These are phyloP conservation scores for Acutogordius australiensis DNA, from an alignment of 2,888 invertebrate species.

Conservation along the genomic window DNA sequence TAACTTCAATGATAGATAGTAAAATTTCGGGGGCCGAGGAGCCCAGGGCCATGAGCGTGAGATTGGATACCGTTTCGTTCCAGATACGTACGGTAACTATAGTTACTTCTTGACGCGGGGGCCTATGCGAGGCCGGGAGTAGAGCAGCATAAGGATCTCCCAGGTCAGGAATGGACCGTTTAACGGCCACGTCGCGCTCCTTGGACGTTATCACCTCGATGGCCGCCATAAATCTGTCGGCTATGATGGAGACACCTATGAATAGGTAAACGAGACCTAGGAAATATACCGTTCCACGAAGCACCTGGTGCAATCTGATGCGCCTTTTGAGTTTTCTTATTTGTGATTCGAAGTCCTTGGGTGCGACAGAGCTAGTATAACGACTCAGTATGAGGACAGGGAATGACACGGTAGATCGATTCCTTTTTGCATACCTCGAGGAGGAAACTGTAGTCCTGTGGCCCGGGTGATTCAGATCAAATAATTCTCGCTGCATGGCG, in stretches of 20 bases:
- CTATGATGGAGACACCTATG: slow-evolving; percentile 89
- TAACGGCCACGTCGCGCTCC: slow-evolving; percentile 69
- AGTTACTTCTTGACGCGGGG: slow-evolving; percentile 33
- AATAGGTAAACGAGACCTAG: slow-evolving; percentile 62
- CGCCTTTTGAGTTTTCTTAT: background rate
- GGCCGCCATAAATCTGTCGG: slow-evolving; percentile 93
- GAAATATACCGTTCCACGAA: slow-evolving; percentile 68
- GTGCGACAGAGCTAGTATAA: too few relatives aligned
- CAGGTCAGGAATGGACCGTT: slow-evolving; percentile 28
- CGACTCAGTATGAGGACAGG: background rate
- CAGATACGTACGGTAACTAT: slow-evolving; percentile 74
- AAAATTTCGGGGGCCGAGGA: slow-evolving; percentile 94
- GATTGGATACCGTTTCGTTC: slow-evolving; percentile 95
- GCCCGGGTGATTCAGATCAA: too few relatives aligned
- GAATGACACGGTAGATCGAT: too few relatives aligned
- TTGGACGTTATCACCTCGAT: slow-evolving; percentile 96
- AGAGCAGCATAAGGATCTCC: background rate
- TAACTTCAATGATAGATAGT: slow-evolving; percentile 82
- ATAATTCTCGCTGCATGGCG: too few relatives aligned
- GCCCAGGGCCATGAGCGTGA: slow-evolving; percentile 90
- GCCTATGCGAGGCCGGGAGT: background rate
- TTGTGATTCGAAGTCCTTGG: too few relatives aligned
- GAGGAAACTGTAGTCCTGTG: too few relatives aligned
- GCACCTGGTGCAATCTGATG: slow-evolving; percentile 38
- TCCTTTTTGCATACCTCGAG: too few relatives aligned